phyloP scores from a whole-genome alignment of 2,797 vertebrate genomes.

The Lithobates sylvaticus region DNA sequence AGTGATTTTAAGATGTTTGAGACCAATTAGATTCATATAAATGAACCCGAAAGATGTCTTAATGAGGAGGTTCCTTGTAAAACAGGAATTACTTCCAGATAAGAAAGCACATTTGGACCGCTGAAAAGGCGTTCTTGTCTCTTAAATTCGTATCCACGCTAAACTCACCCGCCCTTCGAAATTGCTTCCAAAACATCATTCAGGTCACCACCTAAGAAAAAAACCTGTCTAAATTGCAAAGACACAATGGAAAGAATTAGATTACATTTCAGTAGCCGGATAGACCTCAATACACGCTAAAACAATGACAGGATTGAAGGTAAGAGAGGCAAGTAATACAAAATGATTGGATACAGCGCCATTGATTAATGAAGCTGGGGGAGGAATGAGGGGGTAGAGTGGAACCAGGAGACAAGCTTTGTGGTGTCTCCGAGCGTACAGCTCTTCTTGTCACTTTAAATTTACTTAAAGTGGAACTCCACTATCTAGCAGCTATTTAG shows the following conservation, averaged over 20 bases:
- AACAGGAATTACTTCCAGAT: constrained; percentile 61
- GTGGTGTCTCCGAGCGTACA: too few species aligned
- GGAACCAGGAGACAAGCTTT: constrained; percentile 9
- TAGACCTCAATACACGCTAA: constrained; percentile 41
- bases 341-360: constrained; percentile 43
- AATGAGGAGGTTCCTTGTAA: constrained; percentile 45
- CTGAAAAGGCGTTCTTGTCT: constrained; percentile 57
- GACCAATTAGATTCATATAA: constrained; percentile 62
- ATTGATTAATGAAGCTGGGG: constrained; percentile 40
- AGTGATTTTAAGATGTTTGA: constrained; percentile 54
- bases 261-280: constrained; percentile 57
- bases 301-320: constrained; percentile 45
- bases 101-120: constrained; percentile 56
- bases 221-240: constrained; percentile 33
- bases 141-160: constrained; percentile 42
- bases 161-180: constrained; percentile 42
- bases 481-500: too few species aligned
- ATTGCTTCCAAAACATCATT: constrained; percentile 55
- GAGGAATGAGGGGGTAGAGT: constrained; percentile 14
- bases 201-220: constrained; percentile 39
- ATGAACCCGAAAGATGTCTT: constrained; percentile 56
- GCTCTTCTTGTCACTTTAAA: constrained; percentile 30
- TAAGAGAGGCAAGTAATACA: constrained; percentile 49
- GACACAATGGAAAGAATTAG: constrained; percentile 51
- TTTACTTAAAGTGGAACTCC: constrained; percentile 13